phyloP scores from a whole-genome alignment of 2,797 vertebrate species.

The Pempheris klunzingeri region DNA sequence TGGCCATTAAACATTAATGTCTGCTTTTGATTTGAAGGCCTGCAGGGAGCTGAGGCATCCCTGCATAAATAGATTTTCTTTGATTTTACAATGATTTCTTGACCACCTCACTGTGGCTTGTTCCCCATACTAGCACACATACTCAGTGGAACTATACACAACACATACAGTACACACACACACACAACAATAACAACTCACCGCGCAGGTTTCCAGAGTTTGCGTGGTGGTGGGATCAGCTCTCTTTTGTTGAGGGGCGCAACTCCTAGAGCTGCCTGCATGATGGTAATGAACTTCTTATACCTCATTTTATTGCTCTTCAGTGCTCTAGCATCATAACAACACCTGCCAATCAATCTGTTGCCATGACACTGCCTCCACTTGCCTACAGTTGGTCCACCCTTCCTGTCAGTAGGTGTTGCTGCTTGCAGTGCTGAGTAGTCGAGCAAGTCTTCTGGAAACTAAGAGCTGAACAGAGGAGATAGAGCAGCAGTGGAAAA shows the following conservation, averaged over 20 bases:
- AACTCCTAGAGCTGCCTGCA: slow-evolving; percentile 92
- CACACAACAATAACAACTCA: slow-evolving; percentile 83
- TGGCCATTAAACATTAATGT: slow-evolving; percentile 36
- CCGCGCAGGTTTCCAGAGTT: slow-evolving; percentile 90
- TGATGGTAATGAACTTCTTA: slow-evolving; percentile 93
- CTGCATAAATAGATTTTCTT: slow-evolving; percentile 34
- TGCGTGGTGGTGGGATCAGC: slow-evolving; percentile 89
- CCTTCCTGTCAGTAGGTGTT: slow-evolving; percentile 21
- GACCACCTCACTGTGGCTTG: slow-evolving; percentile 12
- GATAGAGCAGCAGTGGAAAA: slow-evolving; percentile 15
- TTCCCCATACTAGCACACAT: slow-evolving; percentile 9
- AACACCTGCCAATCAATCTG: slow-evolving; percentile 14
- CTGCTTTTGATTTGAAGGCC: slow-evolving; percentile 22
- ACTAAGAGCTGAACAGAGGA: slow-evolving; percentile 17
- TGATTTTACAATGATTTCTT: slow-evolving; percentile 39
- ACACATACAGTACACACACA: slow-evolving; percentile 8
- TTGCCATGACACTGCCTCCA: background rate
- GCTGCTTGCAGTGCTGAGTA: background rate
- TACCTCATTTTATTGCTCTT: slow-evolving; percentile 87
- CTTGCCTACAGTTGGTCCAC: background rate
- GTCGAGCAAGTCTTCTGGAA: background rate
- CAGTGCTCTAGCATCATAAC: background rate
- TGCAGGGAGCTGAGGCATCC: background rate
- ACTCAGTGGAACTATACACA: background rate
- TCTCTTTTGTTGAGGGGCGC: slow-evolving; percentile 94